Base-by-base conservation (phyloP, 1,140 invertebrate species). In the Maniola jurtina region DNA sequence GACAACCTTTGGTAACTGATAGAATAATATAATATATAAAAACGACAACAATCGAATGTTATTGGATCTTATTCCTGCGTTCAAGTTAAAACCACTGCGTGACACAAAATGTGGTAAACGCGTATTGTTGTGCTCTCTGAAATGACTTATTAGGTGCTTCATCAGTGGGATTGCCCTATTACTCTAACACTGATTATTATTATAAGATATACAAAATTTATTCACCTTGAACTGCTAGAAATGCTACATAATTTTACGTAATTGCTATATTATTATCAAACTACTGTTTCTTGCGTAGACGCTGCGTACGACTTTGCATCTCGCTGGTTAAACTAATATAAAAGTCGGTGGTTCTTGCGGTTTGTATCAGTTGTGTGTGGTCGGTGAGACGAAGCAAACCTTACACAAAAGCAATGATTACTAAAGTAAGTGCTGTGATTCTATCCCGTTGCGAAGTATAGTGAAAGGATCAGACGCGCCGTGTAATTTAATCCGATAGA, bases 191-290 rank as follows among this genome's bases (percentile, higher is more conserved):
- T 36, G 72, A 77, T 78, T 25, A 25, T 2, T 77, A 68, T 55
- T 34, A 77, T 61, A 64, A 68, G 50, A 72, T 52, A 72, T 50
- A 71, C 65, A 82, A 72, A 52, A 69, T 76, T 80, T 73, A 77
- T 76, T 86, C 74, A 87, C 86, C 86, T 90, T 90, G 88, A 90
- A 88, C 84, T 73, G 77, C 61, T 61, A 36, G 62, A 65, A 79
- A 60, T 73, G 59, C 70, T 79, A 75, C 72, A 76, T 84, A 85
- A 84, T 84, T 89, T 89, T 87, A 86, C 80, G 85, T 90, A 88
- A 90, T 89, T 84, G 72, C 73, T 79, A 72, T 83, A 85, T 83
- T 79, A 88, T 88, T 88, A 88, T 90, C 78, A 88, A 87, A 88
- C 86, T 88, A 79, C 83, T 79, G 81, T 86, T 84, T 87, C 79